Conservation (phyloP, 2,888 invertebrate genomes). For the Rhabditophanes sp. region DNA sequence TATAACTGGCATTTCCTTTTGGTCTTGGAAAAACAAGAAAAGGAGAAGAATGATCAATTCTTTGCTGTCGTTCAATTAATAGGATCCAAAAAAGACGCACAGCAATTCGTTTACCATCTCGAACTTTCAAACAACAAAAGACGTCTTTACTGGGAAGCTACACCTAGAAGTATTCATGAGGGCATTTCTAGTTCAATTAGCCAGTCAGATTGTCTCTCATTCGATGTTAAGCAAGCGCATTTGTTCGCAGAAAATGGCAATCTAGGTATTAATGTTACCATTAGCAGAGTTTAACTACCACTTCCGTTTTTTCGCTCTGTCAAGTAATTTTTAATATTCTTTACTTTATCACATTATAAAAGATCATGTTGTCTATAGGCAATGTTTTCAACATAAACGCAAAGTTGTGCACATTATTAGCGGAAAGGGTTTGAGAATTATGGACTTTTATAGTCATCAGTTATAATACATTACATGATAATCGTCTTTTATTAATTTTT, state of each 20-base stretch:
- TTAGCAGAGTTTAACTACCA: slow-evolving; percentile 60
- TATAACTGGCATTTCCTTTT: slow-evolving; percentile 99
- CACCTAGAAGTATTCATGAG: slow-evolving; percentile 93
- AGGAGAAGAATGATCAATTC: slow-evolving; percentile 61
- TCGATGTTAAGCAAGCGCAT: slow-evolving; percentile 92
- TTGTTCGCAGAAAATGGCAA: slow-evolving; percentile 97
- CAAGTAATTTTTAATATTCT: too few species aligned
- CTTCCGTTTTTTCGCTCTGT: too few species aligned
- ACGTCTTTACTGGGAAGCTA: slow-evolving; percentile 94
- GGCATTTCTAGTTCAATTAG: slow-evolving; percentile 86
- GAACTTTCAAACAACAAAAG: slow-evolving; percentile 87
- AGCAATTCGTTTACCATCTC: slow-evolving; percentile 90
- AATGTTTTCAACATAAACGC: too few species aligned
- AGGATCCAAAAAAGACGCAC: slow-evolving; percentile 93
- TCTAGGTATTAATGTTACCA: slow-evolving; percentile 96
- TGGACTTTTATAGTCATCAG: too few species aligned
- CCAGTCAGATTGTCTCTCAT: slow-evolving; percentile 93
- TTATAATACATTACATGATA: too few species aligned
- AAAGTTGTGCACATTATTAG: too few species aligned
- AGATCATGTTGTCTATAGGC: too few species aligned
- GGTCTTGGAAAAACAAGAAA: slow-evolving; percentile 80
- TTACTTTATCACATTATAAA: too few species aligned
- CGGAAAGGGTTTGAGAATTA: too few species aligned
- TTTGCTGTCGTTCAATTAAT: slow-evolving; percentile 93
- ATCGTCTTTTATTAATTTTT: too few species aligned